Evolutionary conservation across 2,113 vertebrate genomes (phyloP), one percentile per base, ranked within the genome.

Genomic region (Stictonetta naevosa): DNA sequence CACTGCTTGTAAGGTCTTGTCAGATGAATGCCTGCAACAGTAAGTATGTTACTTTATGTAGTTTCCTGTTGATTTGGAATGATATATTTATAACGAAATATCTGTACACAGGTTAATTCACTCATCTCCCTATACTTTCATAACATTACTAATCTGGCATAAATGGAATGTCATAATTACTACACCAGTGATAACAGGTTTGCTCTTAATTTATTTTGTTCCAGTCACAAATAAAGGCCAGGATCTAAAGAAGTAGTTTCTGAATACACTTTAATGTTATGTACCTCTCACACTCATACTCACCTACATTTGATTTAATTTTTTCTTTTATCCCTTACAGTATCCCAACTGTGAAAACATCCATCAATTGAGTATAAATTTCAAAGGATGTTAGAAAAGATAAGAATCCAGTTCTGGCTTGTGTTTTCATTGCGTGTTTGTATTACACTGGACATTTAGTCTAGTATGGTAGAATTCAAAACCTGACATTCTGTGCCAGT

Each of bases 11-110:
- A 59, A 98, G 98, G 89, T 95, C 98, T 55, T 99, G 99, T 96
- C 98, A 97, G 87, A 98, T 98, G 98, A 98, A 96, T 52, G 80
- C 96, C 60, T 99, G 99, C 93, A 95, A 94, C 44, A 98, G 99
- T 99, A 98, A 99, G 99, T 98, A 83, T 80, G 75, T 29, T 25
- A 3, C 8, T 78, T 83, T 55, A 13, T 90, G 28, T 74, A 63
- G 2, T 23, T 73, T n/a, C 42, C 76, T 62, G 7, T 13, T 68
- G 11, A 13, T 74, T 42, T 75, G 13, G 29, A 62, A 63, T 52
- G 3, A 19, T 40, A 18, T 88, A 6, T 82, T 83, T 42, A 3
- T 25, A 44, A 36, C 3, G 58, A 74, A 71, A 69, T 76, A 33
- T 66, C 69, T 68, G 7, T 53, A 15, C 33, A 18, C 6, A 63